Conservation (phyloP, 2,113 vertebrate genomes). For the Eonycteris spelaea region DNA sequence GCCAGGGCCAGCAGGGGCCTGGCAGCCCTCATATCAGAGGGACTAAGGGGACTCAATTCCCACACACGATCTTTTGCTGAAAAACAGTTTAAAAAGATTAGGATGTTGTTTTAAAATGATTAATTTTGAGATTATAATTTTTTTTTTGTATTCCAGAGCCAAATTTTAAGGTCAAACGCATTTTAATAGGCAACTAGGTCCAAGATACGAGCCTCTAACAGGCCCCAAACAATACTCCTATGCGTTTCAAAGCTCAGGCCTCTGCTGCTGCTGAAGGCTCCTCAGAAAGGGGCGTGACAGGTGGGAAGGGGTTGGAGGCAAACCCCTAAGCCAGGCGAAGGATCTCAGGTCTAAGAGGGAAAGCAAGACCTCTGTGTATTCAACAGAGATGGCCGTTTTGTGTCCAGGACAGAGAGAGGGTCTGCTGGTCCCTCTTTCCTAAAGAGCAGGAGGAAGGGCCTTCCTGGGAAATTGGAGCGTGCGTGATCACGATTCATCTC, state of each 20-base stretch:
- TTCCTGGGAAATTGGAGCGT: neutral
- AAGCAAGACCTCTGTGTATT: neutral
- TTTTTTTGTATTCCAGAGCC: neutral
- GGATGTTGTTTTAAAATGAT: neutral
- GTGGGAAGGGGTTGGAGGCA: neutral
- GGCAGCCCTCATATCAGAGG: neutral
- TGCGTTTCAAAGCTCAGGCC: neutral
- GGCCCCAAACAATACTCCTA: neutral
- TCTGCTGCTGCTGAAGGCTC: neutral
- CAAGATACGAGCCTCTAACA: neutral
- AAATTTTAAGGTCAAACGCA: neutral
- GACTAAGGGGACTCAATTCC: neutral
- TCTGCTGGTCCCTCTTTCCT: neutral
- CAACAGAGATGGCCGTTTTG: neutral
- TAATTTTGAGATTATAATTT: neutral
- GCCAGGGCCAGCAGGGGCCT: accelerated
- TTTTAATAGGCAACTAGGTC: neutral
- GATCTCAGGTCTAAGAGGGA: neutral
- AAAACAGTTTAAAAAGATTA: neutral
- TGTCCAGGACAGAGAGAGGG: neutral
- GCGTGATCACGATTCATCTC: neutral
- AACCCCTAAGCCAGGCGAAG: neutral
- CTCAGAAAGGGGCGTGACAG: neutral
- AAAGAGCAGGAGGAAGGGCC: neutral
- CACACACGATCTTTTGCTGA: neutral